Evolutionary conservation across 2,888 invertebrate genomes (phyloP), one percentile per base, ranked within the genome.

Genomic region (Coleophora flavipennella): DNA sequence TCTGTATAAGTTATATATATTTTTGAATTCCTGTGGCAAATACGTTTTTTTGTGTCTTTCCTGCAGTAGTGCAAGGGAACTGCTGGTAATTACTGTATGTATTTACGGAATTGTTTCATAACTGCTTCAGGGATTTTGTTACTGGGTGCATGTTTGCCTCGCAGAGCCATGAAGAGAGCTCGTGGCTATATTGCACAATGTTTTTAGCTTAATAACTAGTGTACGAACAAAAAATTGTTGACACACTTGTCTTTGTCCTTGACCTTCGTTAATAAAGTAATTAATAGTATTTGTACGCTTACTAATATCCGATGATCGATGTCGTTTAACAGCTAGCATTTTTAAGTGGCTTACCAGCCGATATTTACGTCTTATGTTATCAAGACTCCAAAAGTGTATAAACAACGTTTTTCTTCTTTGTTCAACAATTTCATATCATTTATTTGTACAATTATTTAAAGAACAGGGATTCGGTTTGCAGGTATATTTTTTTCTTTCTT

Each of bases 41-140:
- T 49, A 46, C 11, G 40, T 13, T 35, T 36, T 9, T 31, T 49
- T 7, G 33, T 41, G 27, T 48, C 43, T 26, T 45, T 45, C 31
- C 45, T 40, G 41, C 45, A 45, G 14, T 44, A 48, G 29, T 49
- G 46, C 4, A 41, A 49, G 9, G 48, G 46, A 20, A 49, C 13
- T 25, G 41, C 35, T 13, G 48, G 48, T 36, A 48, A 40, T 1
- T 13, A 27, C 34, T 38, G 41, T 10, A 48, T 42, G 32, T 34
- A 45, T 3, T 25, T 28, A 36, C 28, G 29, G n/a, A 33, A 42
- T 28, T 35, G 25, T 13, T 34, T 29, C 12, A 14, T 44, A 8
- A 41, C 33, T 25, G 20, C 37, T 10, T 40, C 13, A 9, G 26
- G 7, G 10, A 45, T 49, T 42, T 42, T 49, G 14, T 47, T 47